Conservation (phyloP, 2,797 vertebrate genomes). For the Notolepis coatsorum region DNA sequence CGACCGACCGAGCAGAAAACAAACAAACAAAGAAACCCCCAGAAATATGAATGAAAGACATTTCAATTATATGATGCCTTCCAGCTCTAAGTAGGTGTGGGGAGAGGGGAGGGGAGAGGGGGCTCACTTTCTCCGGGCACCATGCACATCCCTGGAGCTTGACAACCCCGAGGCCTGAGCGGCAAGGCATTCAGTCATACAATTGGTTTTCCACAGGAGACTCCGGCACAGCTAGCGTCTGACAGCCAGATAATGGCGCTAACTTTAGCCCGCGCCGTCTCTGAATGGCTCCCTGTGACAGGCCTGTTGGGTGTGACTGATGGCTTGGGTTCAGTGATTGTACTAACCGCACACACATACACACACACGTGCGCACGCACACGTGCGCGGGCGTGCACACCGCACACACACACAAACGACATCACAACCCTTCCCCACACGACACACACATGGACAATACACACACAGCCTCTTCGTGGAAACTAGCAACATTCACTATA, state of each 20-base stretch:
- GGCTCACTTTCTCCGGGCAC: slow-evolving; percentile 40
- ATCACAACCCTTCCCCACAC: slow-evolving; percentile 40
- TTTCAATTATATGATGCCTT: too few relatives aligned
- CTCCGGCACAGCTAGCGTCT: slow-evolving; percentile 62
- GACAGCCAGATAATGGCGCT: slow-evolving; percentile 78
- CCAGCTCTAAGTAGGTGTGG: too few relatives aligned
- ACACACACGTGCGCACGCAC: background rate
- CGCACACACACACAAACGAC: slow-evolving; percentile 41
- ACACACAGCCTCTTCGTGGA: slow-evolving; percentile 52
- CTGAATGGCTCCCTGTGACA: slow-evolving; percentile 68
- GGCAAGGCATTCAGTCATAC: slow-evolving; percentile 65
- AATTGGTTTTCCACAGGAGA: slow-evolving; percentile 71
- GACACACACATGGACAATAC: slow-evolving; percentile 55
- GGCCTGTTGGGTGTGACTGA: slow-evolving; percentile 78
- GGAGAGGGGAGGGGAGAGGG: slow-evolving; percentile 47
- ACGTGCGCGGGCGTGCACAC: too few relatives aligned
- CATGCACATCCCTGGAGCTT: slow-evolving; percentile 51
- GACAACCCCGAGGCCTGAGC: slow-evolving; percentile 50
- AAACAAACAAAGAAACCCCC: too few relatives aligned
- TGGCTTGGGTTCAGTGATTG: slow-evolving; percentile 69
- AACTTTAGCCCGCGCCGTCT: slow-evolving; percentile 68
- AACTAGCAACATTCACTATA: slow-evolving; percentile 42
- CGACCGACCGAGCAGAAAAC: too few relatives aligned
- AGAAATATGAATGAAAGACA: too few relatives aligned
- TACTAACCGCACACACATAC: slow-evolving; percentile 28